Conservation (phyloP, 2,113 vertebrate genomes). For the Falco punctatus region DNA sequence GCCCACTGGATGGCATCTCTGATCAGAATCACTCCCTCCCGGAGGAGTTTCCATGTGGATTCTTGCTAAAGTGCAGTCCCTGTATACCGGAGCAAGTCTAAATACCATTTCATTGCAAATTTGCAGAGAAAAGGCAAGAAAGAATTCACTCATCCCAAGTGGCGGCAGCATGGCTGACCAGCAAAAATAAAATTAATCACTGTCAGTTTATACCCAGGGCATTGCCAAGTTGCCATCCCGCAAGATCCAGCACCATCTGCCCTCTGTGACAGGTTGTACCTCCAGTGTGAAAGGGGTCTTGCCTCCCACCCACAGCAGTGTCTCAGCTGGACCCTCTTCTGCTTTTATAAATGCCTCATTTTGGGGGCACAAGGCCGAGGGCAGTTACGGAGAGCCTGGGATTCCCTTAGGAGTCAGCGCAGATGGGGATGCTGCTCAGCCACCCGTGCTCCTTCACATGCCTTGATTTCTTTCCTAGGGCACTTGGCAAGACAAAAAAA, state of each 20-base stretch:
- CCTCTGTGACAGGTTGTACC: not conserved
- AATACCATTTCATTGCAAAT: not conserved
- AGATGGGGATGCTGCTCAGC: not conserved
- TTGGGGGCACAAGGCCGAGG: not conserved
- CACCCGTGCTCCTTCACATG: not conserved
- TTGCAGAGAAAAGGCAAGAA: not conserved
- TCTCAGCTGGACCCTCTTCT: not conserved
- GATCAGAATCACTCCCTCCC: not conserved
- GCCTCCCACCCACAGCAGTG: not conserved
- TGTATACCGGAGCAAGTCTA: not conserved
- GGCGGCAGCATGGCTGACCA: not conserved
- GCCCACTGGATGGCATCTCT: constrained; percentile 29
- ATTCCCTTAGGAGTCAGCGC: not conserved
- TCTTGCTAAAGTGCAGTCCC: not conserved
- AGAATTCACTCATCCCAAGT: rapidly evolving
- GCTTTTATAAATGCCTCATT: not conserved
- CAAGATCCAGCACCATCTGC: not conserved
- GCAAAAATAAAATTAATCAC: not conserved
- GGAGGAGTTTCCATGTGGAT: not conserved
- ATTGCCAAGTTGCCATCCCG: not conserved
- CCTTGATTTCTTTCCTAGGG: not conserved
- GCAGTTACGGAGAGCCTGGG: not conserved
- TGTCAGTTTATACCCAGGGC: not conserved
- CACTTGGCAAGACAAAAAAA: constrained; percentile 23
- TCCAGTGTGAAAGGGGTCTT: not conserved